phyloP scores from a whole-genome alignment of 2,113 vertebrate species.

The Ivindomyrus marchei region DNA sequence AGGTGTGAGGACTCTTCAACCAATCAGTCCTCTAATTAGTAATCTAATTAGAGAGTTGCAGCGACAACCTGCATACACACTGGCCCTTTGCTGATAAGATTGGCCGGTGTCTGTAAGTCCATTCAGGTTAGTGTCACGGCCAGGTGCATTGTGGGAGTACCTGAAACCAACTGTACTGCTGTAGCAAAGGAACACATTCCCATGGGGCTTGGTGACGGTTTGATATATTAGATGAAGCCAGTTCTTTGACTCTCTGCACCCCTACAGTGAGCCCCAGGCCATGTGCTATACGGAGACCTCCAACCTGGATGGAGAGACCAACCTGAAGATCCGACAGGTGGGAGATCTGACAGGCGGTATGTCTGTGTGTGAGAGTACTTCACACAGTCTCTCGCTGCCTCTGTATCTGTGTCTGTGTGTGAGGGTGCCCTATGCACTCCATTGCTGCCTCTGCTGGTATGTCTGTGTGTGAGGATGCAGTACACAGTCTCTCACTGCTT shows the following conservation, averaged over 20 bases:
- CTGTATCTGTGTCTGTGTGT: background rate
- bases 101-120: background rate
- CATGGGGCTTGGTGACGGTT: background rate
- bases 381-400: background rate
- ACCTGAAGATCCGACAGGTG: constrained; percentile 97
- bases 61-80: no score
- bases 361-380: background rate
- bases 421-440: background rate
- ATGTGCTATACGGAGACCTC: constrained; percentile 98
- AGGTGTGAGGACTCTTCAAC: no score
- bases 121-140: constrained; percentile 4
- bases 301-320: constrained; percentile 96
- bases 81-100: no score
- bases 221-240: background rate
- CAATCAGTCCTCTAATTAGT: no score
- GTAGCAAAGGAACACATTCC: background rate
- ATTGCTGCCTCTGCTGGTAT: background rate
- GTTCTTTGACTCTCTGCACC: background rate
- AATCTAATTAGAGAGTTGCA: no score
- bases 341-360: background rate
- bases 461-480: background rate
- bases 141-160: constrained; percentile 20
- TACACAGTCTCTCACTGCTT: background rate
- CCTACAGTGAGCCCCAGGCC: constrained; percentile 88
- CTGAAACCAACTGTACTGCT: background rate